phyloP scores from a whole-genome alignment of 2,113 vertebrate species.

The Caranx ignobilis region DNA sequence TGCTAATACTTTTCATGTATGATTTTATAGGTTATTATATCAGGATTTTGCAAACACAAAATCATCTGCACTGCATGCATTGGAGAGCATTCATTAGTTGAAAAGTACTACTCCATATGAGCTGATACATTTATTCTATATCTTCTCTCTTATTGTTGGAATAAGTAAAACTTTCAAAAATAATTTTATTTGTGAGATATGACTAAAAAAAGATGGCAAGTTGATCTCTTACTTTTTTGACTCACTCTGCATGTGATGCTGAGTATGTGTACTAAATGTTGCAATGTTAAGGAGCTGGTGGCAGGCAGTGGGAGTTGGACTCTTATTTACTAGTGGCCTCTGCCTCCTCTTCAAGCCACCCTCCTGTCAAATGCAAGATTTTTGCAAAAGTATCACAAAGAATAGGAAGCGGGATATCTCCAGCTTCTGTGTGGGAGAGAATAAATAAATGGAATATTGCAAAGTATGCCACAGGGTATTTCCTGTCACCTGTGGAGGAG shows the following conservation, averaged over 20 bases:
- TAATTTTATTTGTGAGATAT: not conserved
- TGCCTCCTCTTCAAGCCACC: slow-evolving; percentile 33
- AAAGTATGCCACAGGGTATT: slow-evolving; percentile 57
- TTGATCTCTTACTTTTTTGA: not conserved
- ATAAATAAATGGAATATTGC: slow-evolving; percentile 60
- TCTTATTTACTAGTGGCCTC: slow-evolving; percentile 60
- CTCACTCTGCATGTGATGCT: not conserved
- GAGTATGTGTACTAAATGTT: not conserved
- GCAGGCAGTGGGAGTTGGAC: slow-evolving; percentile 51
- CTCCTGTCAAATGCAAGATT: slow-evolving; percentile 54
- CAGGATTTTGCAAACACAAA: too few relatives aligned
- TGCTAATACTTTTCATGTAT: too few relatives aligned
- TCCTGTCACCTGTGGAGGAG: slow-evolving; percentile 61
- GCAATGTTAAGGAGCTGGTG: slow-evolving; percentile 34
- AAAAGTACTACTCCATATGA: not conserved
- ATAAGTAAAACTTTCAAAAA: not conserved
- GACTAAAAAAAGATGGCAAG: not conserved
- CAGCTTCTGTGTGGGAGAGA: slow-evolving; percentile 43
- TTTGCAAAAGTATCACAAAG: slow-evolving; percentile 54
- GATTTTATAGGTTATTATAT: too few relatives aligned
- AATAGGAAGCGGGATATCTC: slow-evolving; percentile 54
- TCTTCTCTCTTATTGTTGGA: not conserved
- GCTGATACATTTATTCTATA: not conserved
- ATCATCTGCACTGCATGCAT: too few relatives aligned
- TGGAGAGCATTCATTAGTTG: not conserved